A percentile compares a stretch with the other conserved stretches of the same genome.
phyloP scores from a whole-genome alignment of 2,888 invertebrate species.

The Ennomos erosarius region DNA sequence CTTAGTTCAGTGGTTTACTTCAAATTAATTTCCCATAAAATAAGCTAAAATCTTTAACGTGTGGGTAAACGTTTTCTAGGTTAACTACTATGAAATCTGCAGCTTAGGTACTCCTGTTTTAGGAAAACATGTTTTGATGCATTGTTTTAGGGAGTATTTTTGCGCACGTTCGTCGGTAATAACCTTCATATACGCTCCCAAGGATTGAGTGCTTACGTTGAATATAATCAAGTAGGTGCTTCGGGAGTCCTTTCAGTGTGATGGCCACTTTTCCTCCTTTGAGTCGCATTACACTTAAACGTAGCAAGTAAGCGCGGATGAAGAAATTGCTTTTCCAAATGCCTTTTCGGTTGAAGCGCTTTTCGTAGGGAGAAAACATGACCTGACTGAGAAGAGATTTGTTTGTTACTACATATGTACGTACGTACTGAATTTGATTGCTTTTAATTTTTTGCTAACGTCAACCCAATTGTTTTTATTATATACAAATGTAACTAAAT shows the following conservation, averaged over 20 bases:
- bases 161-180: conserved; percentile 24
- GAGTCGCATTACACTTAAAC: conserved; percentile 39
- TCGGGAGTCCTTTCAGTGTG: conserved; percentile 50
- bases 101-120: conserved; percentile 29
- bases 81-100: conserved; percentile 21
- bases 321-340: conserved; percentile 29
- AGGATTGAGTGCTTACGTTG: conserved; percentile 48
- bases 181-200: conserved; percentile 29
- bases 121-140: conserved; percentile 39
- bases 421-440: too few species aligned
- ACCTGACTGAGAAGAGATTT: neutral
- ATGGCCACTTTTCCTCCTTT: conserved; percentile 49
- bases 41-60: conserved; percentile 34
- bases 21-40: conserved; percentile 45
- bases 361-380: neutral
- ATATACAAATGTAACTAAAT: too few species aligned
- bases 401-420: too few species aligned
- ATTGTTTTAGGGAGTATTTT: conserved; percentile 45
- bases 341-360: conserved; percentile 11
- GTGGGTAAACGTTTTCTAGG: conserved; percentile 37
- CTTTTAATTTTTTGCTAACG: too few species aligned
- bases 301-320: conserved; percentile 20
- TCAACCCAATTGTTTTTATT: too few species aligned
- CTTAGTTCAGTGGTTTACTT: conserved; percentile 11
- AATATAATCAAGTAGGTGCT: conserved; percentile 61